Base-by-base conservation (phyloP, 2,888 invertebrate genomes). In the Dinocampus coccinellae region DNA sequence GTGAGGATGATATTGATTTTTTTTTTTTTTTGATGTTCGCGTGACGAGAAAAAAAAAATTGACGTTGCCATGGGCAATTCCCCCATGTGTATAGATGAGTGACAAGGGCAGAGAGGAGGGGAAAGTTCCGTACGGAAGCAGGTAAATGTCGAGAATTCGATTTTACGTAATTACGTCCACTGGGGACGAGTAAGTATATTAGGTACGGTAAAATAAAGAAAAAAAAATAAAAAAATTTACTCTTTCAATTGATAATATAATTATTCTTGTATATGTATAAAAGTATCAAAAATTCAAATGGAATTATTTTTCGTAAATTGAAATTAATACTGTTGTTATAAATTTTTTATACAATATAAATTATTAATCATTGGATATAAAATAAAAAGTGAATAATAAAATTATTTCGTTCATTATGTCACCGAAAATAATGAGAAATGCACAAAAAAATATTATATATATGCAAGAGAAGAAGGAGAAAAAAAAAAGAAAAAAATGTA, bases 1-100 rank as follows among this genome's bases (percentile, higher is more conserved):
- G 67, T 39, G n/a, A 52, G 60, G 16, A 34, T 72, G 64, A 77
- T 81, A 81, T 81, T 79, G 81, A 81, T 81, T 81, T 80, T 78
- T 75, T 71, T 76, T 77, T 77, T n/a, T n/a, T n/a, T n/a, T n/a
- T n/a, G 76, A 77, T 39, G 77, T 80, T 47, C 75, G 81, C 82
- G 82, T 80, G 81, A 81, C 82, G 76, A 76, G 79, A 58, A n/a
- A 78, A 57, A 29, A 78, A 79, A 81, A 79, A 79, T 82, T 82
- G 79, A 76, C 76, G 74, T 36, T 55, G 53, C 66, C 39, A 39
- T 24, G 67, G 67, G 60, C 16, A 47, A 68, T 60, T 68, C 47
- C 47, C 67, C 42, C 20, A 47, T 55, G 24, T 22, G 61, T 24
- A 65, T 53, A 16, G 34, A 53, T 65, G 52, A 64, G 33, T 47